Base-by-base conservation (phyloP, 2,888 invertebrate genomes). In the Yponomeuta sedellus region DNA sequence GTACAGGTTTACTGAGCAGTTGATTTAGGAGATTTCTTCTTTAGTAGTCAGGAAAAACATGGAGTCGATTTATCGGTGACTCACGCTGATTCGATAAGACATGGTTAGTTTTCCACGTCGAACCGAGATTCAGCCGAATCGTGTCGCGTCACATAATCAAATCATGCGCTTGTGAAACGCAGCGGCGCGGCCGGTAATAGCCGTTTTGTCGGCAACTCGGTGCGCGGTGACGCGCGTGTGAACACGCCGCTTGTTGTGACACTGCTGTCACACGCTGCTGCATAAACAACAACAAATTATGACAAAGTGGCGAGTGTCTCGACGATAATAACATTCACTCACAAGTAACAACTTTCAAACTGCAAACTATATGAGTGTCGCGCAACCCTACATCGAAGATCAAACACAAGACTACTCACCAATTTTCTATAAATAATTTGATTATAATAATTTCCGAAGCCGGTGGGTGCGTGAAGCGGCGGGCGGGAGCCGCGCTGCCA, bases 141-240 rank as follows among this genome's bases (percentile, higher is more conserved):
- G 16, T 52, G 44, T 52, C 44, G 44, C 44, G 44, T 52, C 44
- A 52, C 44, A 52, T 52, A 52, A 52, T 52, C 44, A 52, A 52
- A 52, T 52, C 44, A 52, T 52, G 44, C 44, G 44, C 44, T 52
- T 52, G 44, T 52, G 44, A 12, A 52, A 52, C 44, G 16, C 16
- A 5, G 16, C 16, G 44, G 44, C 44, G 44, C 34, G 44, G 2
- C 44, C 44, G 44, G 44, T 52, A 52, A 52, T 52, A 16, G 44
- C 44, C 44, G 44, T 52, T 52, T 52, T 52, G 44, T 52, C 44
- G 16, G 44, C 44, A 10, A 12, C 44, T 44, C 44, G 44, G 44
- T 12, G 44, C 12, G 12, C 44, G 44, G 44, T 4, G 34, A 34
- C 34, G 34, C 34, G 44, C 44, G 44, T 52, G 44, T 52, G 44